phyloP scores from a whole-genome alignment of 2,113 vertebrate genomes.

The Strix aluco region DNA sequence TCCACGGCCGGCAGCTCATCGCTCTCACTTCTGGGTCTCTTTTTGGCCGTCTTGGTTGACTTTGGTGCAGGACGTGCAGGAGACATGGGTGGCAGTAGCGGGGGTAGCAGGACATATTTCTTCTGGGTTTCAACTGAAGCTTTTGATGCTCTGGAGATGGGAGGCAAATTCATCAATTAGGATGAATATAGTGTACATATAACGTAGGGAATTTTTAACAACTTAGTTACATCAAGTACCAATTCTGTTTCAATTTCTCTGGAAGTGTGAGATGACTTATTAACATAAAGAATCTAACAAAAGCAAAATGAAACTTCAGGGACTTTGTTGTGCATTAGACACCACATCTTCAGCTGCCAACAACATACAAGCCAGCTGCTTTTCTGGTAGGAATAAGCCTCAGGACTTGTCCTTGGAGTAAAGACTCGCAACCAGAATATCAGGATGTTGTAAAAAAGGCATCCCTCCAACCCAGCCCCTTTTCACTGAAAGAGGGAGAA shows the following conservation, averaged over 20 bases:
- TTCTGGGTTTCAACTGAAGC: constrained; percentile 66
- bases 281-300: not conserved
- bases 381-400: not conserved
- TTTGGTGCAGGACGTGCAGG: constrained; percentile 52
- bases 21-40: constrained; percentile 57
- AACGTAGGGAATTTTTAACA: not conserved
- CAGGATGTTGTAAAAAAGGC: not conserved
- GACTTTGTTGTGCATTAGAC: not conserved
- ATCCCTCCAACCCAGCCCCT: not conserved
- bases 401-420: not conserved
- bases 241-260: not conserved
- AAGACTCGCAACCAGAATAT: not conserved
- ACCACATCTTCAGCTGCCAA: not conserved
- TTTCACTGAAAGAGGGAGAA: not conserved
- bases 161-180: not conserved
- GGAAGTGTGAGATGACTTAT: not conserved
- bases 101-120: constrained; percentile 58
- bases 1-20: constrained; percentile 31
- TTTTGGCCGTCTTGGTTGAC: constrained; percentile 66
- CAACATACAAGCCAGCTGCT: not conserved
- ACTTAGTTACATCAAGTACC: not conserved
- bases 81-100: not conserved
- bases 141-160: constrained; percentile 67
- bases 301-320: not conserved
- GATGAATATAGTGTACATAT: not conserved